Base-by-base conservation (phyloP, 1,140 invertebrate genomes). In the Drosophila funebris region DNA sequence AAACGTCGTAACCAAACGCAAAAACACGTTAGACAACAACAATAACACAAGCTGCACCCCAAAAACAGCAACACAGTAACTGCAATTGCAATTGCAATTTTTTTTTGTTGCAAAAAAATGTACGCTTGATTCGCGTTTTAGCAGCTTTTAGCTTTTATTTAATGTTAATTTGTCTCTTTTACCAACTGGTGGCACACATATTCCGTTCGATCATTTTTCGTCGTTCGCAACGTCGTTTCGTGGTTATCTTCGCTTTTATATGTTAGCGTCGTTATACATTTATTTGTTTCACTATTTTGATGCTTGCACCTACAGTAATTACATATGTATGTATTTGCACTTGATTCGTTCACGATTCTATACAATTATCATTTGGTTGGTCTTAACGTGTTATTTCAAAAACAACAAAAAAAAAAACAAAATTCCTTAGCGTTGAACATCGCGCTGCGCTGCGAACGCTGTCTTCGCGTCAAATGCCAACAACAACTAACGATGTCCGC, bases 1-100 rank as follows among this genome's bases (percentile, higher is more conserved):
- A 71, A 82, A 82, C 73, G 69, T 77, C 67, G 75, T 75, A 78
- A 74, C 63, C 73, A 58, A 76, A 67, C 61, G 61, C 43, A 50
- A 74, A 63, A 64, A 70, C 58, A 70, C 67, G 67, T 70, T 64
- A 66, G 52, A 71, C 61, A 66, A 48, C 61, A 71, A 64, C 50
- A 71, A 57, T 63, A 71, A 64, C 50, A 66, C 68, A 48, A 66
- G 31, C 43, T 71, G 67, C 60, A 63, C 48, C 41, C 67, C 41
- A 31, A 53, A 29, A 62, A 71, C 43, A 41, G 69, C 69, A 67
- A 63, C 39, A 63, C 41, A 16, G 44, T 16, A 44, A 61, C 29
- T 53, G 37, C 67, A 64, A 46, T 31, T 44, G 62, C 62, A 56
- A 44, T 61, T 61, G 13, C 24, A 2, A 13, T 20, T 58, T 14